phyloP scores from a whole-genome alignment of 1,140 invertebrate species.

The Pachyrhynchus sulphureomaculatus region DNA sequence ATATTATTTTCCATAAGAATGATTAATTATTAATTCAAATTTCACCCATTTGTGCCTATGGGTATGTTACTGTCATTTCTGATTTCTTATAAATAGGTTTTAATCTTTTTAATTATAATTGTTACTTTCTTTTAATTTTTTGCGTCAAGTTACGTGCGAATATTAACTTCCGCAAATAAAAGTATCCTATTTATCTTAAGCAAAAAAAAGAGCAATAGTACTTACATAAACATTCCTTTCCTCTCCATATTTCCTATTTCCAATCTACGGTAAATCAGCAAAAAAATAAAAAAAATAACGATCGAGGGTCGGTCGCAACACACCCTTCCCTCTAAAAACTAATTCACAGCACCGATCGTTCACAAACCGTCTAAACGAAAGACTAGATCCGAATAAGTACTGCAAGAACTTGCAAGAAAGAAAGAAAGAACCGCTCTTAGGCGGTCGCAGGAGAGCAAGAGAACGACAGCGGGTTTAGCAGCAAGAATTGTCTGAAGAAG shows the following conservation, averaged over 20 bases:
- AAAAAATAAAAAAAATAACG: constrained; percentile 9
- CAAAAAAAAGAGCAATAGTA: neutral
- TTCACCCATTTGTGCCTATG: too few relatives aligned
- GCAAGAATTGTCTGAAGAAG: too few relatives aligned
- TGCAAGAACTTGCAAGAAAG: constrained; percentile 6
- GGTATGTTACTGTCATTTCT: too few relatives aligned
- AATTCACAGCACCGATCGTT: neutral
- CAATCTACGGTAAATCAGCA: neutral
- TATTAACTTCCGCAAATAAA: too few relatives aligned
- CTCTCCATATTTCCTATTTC: neutral
- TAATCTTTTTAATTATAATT: too few relatives aligned
- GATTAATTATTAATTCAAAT: too few relatives aligned
- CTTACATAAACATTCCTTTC: constrained; percentile 10
- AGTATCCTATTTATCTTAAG: neutral
- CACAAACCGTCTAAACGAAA: constrained; percentile 14
- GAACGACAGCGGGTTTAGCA: neutral
- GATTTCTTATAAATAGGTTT: too few relatives aligned
- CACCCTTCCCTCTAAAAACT: constrained; percentile 7
- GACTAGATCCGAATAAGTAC: constrained; percentile 24
- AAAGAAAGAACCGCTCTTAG: constrained; percentile 18
- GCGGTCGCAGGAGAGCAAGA: constrained; percentile 13
- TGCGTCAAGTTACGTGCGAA: too few relatives aligned
- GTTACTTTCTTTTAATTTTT: too few relatives aligned
- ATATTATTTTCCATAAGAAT: too few relatives aligned
- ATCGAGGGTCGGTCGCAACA: constrained; percentile 6